Conservation (phyloP, 2,113 vertebrate genomes). For the Peromyscus californicus region DNA sequence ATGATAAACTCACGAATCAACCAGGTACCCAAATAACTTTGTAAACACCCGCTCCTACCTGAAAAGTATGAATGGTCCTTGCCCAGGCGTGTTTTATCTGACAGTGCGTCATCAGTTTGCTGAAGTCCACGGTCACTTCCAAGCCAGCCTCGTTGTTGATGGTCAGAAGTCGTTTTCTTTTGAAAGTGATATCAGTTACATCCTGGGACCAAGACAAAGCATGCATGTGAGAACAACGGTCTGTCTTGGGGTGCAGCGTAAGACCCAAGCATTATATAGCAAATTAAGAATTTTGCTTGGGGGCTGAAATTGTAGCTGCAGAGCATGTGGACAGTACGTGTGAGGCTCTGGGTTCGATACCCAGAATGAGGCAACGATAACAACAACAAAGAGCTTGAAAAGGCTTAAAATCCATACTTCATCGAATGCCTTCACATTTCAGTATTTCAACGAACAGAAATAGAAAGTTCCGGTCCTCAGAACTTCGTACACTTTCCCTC, state of each 20-base stretch:
- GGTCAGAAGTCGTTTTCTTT: constrained; percentile 83
- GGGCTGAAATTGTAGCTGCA: neutral
- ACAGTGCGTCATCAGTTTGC: constrained; percentile 86
- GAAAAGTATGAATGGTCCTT: constrained; percentile 93
- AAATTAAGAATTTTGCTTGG: constrained; percentile 26
- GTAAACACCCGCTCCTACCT: constrained; percentile 85
- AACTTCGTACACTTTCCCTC: neutral
- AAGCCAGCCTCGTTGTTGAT: constrained; percentile 84
- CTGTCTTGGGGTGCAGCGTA: neutral
- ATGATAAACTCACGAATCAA: neutral
- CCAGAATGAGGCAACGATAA: neutral
- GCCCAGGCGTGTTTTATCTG: constrained; percentile 92
- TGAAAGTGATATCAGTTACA: constrained; percentile 70
- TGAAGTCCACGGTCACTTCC: constrained; percentile 85
- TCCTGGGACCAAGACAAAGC: constrained; percentile 82
- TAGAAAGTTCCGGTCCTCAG: neutral
- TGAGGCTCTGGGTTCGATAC: neutral
- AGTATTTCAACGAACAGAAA: constrained; percentile 32
- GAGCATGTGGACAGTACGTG: neutral
- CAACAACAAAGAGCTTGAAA: constrained; percentile 8
- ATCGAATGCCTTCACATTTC: neutral
- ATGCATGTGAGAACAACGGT: neutral
- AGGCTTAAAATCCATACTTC: constrained; percentile 24
- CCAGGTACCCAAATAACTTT: neutral
- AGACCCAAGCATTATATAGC: neutral